Evolutionary conservation across 2,113 vertebrate species (phyloP), one percentile per base, ranked within the genome.

Genomic region (Phaethon lepturus): DNA sequence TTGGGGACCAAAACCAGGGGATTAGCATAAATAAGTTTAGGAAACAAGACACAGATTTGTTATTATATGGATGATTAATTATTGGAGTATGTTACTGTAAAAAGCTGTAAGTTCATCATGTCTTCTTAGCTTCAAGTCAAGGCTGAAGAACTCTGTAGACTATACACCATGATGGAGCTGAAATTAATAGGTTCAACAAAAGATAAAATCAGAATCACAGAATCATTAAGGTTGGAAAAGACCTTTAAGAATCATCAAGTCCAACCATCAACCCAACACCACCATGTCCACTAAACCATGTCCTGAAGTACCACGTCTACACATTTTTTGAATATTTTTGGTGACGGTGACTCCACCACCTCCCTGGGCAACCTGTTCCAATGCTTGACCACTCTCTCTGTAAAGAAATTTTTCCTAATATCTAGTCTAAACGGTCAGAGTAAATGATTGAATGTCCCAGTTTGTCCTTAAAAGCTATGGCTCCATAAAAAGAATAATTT

Each of bases 1-100:
- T 1, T 44, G 5, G 6, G n/a, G 29, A 59, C 13, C 29, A 16
- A 33, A 59, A 2, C 16, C 42, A 53, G 24, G 6, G 5, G 2
- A 11, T 67, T 5, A 19, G 7, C 14, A 35, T 7, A 42, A 76
- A 47, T 29, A 74, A 23, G 2, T 28, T 42, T 72, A 69, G 86
- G 49, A 79, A 64, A 50, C 5, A 53, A 64, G 29, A 20, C 2
- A 29, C 1, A 3, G 0, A 6, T 62, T 42, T 62, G 8, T 47
- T 44, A 47, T 67, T 59, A 53, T 8, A 31, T 3, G 2, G 26
- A 19, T 29, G 17, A 40, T 77, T 17, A 47, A 74, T n/a, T 91
- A 94, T 40, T 72, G 14, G 13, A 86, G 12, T 10, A 26, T 6
- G 5, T 7, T 68, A 29, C 35, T 7, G 29, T 35, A 35, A 75